Base-by-base conservation (phyloP, 1,140 invertebrate species). In the Brachionus plicatilis region DNA sequence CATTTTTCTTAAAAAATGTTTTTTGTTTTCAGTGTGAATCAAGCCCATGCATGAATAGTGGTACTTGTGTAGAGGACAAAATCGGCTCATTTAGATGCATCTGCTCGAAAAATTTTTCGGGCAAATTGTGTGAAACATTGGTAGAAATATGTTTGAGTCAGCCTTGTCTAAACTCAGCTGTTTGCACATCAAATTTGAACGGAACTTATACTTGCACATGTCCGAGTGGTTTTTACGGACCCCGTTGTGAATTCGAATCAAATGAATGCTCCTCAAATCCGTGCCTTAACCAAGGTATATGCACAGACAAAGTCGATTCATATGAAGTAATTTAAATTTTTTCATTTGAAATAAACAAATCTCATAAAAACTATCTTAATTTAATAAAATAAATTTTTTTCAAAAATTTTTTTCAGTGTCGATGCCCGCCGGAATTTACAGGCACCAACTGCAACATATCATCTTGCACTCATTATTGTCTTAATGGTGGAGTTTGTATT, bases 221-320 rank as follows among this genome's bases (percentile, higher is more conserved):
- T 88, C 93, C 93, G 3, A 90, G 94, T 1, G 96, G 96, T 0
- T 97, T 96, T 89, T 96, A 94, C 7, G 95, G 96, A 4, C 95
- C 94, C 72, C 94, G 95, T 88, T 98, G 95, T 87, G 94, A 96
- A 89, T 95, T 94, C 29, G n/a, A 33, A 60, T 33, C 27, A 29
- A 47, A 70, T 27, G 27, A 29, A 43, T 84, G 83, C 20, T 70
- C 43, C 8, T 68, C 83, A n/a, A 84, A 84, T 72, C 83, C 83
- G 20, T 84, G 83, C 33, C 17, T 68, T 17, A 85, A 85, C 66
- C 5, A 76, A 45, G 85, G 85, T 4, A 83, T 37, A 24, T 85
- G 85, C 50, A 50, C 37, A 4, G 79, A 83, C 20, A 50, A 65
- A 75, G 5, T 76, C 5, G 50, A 84, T 60, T 37, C 85, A 1